phyloP scores from a whole-genome alignment of 2,113 vertebrate species.

The Sinocyclocheilus grahami region DNA sequence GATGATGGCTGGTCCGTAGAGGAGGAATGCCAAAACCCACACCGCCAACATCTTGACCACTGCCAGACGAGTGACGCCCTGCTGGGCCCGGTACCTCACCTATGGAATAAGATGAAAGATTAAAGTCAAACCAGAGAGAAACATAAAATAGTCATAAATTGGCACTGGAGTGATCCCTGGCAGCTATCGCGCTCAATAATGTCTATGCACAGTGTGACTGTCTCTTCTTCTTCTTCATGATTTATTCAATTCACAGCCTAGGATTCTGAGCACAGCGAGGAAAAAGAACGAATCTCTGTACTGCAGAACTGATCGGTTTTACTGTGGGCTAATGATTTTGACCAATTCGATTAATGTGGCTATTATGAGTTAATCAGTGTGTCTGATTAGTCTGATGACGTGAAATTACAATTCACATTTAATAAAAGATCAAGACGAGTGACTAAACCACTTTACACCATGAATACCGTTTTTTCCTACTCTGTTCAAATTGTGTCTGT shows the following conservation, averaged over 20 bases:
- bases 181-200: background rate
- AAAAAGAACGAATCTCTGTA: background rate
- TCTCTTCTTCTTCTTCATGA: slow-evolving; percentile 7
- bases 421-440: background rate
- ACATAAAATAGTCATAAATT: background rate
- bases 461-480: background rate
- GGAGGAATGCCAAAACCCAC: slow-evolving; percentile 86
- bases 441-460: background rate
- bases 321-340: background rate
- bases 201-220: slow-evolving; percentile 2
- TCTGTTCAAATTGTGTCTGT: background rate
- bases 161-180: background rate
- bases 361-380: background rate
- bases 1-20: slow-evolving; percentile 85
- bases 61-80: slow-evolving; percentile 73
- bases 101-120: slow-evolving; percentile 55
- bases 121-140: background rate
- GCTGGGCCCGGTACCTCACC: slow-evolving; percentile 83
- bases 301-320: background rate
- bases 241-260: slow-evolving; percentile 36
- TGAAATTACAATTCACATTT: background rate
- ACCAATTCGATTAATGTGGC: background rate
- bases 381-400: background rate
- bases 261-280: background rate
- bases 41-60: slow-evolving; percentile 80